A percentile compares a stretch with the other conserved stretches of the same genome.
These are phyloP conservation scores for Crotalus horridus DNA, from an alignment of 2,113 vertebrate species.

Conservation along the genomic window DNA sequence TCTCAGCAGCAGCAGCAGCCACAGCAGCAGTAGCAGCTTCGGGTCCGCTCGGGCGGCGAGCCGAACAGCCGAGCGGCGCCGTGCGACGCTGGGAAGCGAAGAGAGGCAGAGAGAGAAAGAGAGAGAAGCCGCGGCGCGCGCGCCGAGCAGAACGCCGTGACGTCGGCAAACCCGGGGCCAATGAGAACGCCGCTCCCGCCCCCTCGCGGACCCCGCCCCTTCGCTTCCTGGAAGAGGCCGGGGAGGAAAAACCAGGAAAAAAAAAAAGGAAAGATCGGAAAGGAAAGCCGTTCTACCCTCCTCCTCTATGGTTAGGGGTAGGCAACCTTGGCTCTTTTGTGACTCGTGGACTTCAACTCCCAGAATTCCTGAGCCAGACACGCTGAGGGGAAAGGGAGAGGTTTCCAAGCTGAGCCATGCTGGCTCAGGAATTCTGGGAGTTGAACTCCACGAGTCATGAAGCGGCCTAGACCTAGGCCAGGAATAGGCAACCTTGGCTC, in stretches of 20 bases:
- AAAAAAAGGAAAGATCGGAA: rapidly evolving
- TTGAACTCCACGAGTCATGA: too few species aligned
- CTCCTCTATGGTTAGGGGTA: background rate
- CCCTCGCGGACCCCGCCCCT: background rate
- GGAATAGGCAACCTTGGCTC: too few species aligned
- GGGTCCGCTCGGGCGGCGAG: background rate
- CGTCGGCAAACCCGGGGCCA: background rate
- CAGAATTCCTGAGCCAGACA: too few species aligned
- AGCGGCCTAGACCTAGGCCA: too few species aligned
- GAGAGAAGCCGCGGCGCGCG: background rate
- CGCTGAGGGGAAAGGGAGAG: too few species aligned
- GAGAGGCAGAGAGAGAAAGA: background rate
- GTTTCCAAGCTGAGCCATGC: too few species aligned
- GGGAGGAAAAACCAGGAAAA: rapidly evolving
- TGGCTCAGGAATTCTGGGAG: too few species aligned
- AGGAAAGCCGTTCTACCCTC: rapidly evolving
- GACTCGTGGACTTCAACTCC: too few species aligned
- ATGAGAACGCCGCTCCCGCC: constrained; percentile 14
- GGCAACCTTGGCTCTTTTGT: too few species aligned
- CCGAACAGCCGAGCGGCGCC: background rate
- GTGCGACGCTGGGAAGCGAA: background rate
- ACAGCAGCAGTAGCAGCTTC: background rate
- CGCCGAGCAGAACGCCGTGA: background rate
- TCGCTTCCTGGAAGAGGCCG: background rate
- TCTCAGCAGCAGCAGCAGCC: background rate